Evolutionary conservation across 1,140 invertebrate genomes (phyloP), one percentile per base, ranked within the genome.

Genomic region (Physella acuta): DNA sequence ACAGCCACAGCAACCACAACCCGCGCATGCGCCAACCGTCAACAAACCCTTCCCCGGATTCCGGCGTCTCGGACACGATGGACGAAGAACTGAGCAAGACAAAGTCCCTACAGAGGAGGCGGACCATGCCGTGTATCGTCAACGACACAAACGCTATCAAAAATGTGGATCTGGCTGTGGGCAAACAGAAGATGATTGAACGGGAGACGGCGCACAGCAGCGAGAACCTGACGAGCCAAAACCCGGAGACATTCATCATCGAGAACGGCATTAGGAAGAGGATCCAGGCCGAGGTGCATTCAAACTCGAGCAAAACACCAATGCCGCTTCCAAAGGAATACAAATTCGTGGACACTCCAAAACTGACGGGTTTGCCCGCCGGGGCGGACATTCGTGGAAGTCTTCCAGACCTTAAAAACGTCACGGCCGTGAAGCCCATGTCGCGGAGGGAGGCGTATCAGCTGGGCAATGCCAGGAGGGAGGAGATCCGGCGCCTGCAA

Each of bases 401-500:
- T 78, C 88, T 99, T 86, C 97, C 97, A 26, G 95, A 99, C 85
- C 92, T 88, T 92, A 79, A 92, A 91, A 62, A 72, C 49, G 76
- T 84, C 51, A 75, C 77, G 64, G 66, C 71, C 24, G 90, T 90
- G 4, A 90, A 90, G 68, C 89, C 92, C 44, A 93, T 98, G 90
- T 92, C 93, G 17, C 89, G 97, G 64, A 95, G 98, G 86, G 95
- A 99, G 87, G 94, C 96, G 5, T 95, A 94, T 61, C 90, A 91
- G 20, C 88, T 99, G 75, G 94, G 95, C 75, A 94, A 93, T 65
- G 92, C 94, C 71, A 89, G 96, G 66, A 89, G 97, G 70, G 95
- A 99, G 85, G 95, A 97, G 85, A 88, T 97, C 60, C 90, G 95
- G 76, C 88, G 92, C 72, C 91, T 95, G 86, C 89, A 92, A 77